Evolutionary conservation across 2,888 invertebrate genomes (phyloP).

Genomic region (Lamellibrachia columna): DNA sequence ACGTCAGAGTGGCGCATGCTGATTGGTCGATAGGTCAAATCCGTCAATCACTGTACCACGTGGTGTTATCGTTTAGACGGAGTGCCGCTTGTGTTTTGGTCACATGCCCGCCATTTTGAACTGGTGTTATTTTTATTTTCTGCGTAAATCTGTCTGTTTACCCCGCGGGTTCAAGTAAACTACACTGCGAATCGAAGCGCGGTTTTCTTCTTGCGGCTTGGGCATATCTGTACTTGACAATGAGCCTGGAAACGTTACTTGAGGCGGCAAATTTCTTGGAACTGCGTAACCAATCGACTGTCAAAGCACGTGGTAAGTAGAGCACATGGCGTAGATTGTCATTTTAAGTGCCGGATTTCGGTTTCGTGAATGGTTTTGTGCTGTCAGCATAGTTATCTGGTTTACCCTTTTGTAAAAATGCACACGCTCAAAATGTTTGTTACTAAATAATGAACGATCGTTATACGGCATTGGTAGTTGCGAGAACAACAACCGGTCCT

Average conservation of each 20-base stretch:
- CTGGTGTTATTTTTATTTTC: slow-evolving; percentile 12
- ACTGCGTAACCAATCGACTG: slow-evolving; percentile 11
- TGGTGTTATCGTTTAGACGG: slow-evolving; percentile 1
- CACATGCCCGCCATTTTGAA: slow-evolving; percentile 16
- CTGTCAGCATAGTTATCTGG: not conserved
- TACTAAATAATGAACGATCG: not conserved
- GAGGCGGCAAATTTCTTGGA: slow-evolving; percentile 12
- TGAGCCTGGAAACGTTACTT: slow-evolving; percentile 11
- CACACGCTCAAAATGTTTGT: not conserved
- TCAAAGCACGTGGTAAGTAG: slow-evolving; percentile 16
- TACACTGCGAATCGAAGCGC: not conserved
- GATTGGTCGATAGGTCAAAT: not conserved
- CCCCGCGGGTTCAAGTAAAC: not conserved
- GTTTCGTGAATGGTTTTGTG: not conserved
- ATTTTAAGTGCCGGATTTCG: not conserved
- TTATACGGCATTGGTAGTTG: not conserved
- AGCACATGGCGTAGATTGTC: slow-evolving; percentile 16
- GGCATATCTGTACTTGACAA: not conserved
- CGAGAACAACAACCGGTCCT: not conserved
- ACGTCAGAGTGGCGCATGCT: not conserved
- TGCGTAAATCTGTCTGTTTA: slow-evolving; percentile 2
- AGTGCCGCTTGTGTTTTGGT: slow-evolving; percentile 16
- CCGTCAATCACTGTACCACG: slow-evolving; percentile 5
- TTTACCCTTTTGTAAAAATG: not conserved
- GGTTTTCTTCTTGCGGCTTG: not conserved